Percentiles rank a stretch among this genome's conserved stretches.
phyloP scores from a whole-genome alignment of 2,113 vertebrate species.

The Entomyzon cyanotis region DNA sequence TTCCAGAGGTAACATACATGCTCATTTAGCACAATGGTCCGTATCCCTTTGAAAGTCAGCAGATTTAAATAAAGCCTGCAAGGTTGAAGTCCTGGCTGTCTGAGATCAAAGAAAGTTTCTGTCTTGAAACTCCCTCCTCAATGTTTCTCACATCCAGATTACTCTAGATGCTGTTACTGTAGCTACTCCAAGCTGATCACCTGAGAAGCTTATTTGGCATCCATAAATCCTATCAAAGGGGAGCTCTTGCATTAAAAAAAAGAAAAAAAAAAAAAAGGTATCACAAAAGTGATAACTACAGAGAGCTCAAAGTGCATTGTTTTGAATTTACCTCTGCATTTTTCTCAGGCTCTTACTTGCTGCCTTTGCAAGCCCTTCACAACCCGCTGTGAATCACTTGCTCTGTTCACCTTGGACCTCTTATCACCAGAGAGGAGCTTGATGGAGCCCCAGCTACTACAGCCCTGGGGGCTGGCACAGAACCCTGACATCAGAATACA shows the following conservation, averaged over 20 bases:
- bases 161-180: background rate
- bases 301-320: background rate
- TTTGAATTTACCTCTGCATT: background rate
- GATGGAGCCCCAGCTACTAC: background rate
- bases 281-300: background rate
- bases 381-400: background rate
- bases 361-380: background rate
- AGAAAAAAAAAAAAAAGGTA: background rate
- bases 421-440: background rate
- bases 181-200: background rate
- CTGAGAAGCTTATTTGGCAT: background rate
- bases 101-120: background rate
- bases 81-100: background rate
- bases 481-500: background rate
- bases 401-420: background rate
- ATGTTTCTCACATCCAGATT: background rate
- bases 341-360: background rate
- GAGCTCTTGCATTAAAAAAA: background rate
- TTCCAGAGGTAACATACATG: background rate
- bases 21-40: background rate
- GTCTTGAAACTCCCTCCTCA: background rate
- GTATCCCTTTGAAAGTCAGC: background rate
- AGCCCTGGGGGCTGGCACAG: background rate
- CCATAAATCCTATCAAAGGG: background rate
- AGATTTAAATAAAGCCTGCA: background rate